Percentiles rank a stretch among this genome's conserved stretches.
Evolutionary conservation across 1,140 invertebrate genomes (phyloP).

Genomic region (Drosophila dunni): DNA sequence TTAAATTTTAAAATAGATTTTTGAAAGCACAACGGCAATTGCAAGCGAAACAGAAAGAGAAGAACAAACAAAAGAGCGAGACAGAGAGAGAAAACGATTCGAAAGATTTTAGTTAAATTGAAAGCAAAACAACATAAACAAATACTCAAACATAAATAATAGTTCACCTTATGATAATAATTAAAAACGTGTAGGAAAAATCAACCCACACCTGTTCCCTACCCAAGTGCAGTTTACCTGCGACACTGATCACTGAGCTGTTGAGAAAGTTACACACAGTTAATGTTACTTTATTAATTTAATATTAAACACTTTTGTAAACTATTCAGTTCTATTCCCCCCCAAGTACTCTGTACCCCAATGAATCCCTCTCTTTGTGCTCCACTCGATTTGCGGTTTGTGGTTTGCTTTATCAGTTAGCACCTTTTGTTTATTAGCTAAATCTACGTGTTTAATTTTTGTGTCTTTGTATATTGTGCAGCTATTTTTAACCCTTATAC

Average conservation of each 20-base stretch:
- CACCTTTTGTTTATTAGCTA: constrained; percentile 58
- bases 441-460: constrained; percentile 55
- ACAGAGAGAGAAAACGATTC: constrained; percentile 3
- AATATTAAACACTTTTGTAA: neutral
- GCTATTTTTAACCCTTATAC: constrained; percentile 39
- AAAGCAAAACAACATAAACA: constrained; percentile 7
- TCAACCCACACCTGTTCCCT: neutral
- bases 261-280: constrained; percentile 2
- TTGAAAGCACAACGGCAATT: constrained; percentile 1
- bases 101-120: constrained; percentile 26
- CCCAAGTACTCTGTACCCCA: no score
- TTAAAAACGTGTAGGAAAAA: neutral
- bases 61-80: neutral
- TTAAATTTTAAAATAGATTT: constrained; percentile 36
- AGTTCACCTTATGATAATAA: neutral
- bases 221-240: constrained; percentile 4
- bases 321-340: neutral
- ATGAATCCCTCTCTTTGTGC: neutral
- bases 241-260: constrained; percentile 38
- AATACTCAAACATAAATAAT: constrained; percentile 24
- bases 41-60: neutral
- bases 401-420: constrained; percentile 53
- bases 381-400: constrained; percentile 30
- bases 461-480: constrained; percentile 21
- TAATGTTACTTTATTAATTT: neutral